Percentiles rank a stretch among this genome's conserved stretches.
Evolutionary conservation across 1,140 invertebrate genomes (phyloP).

Genomic region (Lasaia peninsularis): DNA sequence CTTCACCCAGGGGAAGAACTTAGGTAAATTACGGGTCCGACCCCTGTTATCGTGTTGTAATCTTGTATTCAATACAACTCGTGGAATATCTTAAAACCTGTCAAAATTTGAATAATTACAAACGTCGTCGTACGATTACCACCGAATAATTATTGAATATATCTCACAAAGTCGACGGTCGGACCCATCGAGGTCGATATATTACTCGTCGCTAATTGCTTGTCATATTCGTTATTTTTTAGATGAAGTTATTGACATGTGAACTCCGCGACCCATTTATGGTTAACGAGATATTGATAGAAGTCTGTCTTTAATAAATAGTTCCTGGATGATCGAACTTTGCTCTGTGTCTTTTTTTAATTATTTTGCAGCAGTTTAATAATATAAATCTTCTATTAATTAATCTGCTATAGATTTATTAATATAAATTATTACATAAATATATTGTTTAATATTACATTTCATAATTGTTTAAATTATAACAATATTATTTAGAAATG

Average conservation of each 20-base stretch:
- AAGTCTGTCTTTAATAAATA: not conserved
- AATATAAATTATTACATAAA: too few relatives aligned
- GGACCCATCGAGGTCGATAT: not conserved
- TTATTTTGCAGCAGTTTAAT: too few relatives aligned
- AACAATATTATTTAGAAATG: too few relatives aligned
- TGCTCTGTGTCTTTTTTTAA: too few relatives aligned
- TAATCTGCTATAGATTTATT: too few relatives aligned
- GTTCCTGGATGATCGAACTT: not conserved
- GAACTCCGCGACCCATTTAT: not conserved
- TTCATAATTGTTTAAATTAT: too few relatives aligned
- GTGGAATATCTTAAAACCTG: not conserved
- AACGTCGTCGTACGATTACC: not conserved
- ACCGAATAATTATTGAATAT: not conserved
- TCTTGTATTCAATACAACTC: not conserved
- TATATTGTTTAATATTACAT: too few relatives aligned
- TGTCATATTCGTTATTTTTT: constrained; percentile 3
- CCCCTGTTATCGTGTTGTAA: too few relatives aligned
- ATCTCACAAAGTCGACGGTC: not conserved
- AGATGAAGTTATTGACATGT: not conserved
- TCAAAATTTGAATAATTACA: not conserved
- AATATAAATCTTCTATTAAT: too few relatives aligned
- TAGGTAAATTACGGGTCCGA: too few relatives aligned
- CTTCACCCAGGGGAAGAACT: too few relatives aligned
- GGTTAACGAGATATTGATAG: not conserved
- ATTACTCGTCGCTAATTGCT: not conserved